phyloP scores from a whole-genome alignment of 2,797 vertebrate species.

The Mus spretus region DNA sequence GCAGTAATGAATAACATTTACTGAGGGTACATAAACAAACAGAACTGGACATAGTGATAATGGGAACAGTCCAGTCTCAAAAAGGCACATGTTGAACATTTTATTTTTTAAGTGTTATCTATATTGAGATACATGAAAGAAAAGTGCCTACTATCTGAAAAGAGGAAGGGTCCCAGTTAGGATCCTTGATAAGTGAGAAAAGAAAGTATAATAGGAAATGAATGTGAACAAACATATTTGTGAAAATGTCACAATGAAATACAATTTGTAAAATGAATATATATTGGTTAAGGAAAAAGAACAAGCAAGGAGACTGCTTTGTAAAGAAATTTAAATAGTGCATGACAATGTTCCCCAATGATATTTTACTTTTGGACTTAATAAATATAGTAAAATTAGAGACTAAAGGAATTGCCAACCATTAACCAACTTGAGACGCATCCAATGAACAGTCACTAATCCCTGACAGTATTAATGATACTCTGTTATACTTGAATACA shows the following conservation, averaged over 20 bases:
- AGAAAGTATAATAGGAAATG: neutral
- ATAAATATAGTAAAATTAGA: neutral
- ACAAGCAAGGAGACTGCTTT: neutral
- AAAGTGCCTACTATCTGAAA: neutral
- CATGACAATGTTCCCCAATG: neutral
- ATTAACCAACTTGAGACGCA: neutral
- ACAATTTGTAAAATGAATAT: neutral
- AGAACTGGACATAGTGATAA: neutral
- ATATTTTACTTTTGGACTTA: neutral
- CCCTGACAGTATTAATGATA: neutral
- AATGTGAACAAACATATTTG: neutral
- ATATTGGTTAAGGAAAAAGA: neutral
- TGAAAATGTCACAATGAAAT: neutral
- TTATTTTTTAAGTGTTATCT: neutral
- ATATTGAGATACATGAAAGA: neutral
- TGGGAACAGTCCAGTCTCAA: neutral
- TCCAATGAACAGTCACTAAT: neutral
- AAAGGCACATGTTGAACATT: neutral
- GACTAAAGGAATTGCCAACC: neutral
- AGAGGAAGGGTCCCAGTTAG: neutral
- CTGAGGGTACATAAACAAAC: neutral
- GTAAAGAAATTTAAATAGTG: neutral
- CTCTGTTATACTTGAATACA: neutral
- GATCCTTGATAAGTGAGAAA: neutral
- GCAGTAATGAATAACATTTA: neutral